These are phyloP conservation scores for Serilophus lunatus DNA, from an alignment of 2,113 vertebrate genomes.

Conservation along the genomic window DNA sequence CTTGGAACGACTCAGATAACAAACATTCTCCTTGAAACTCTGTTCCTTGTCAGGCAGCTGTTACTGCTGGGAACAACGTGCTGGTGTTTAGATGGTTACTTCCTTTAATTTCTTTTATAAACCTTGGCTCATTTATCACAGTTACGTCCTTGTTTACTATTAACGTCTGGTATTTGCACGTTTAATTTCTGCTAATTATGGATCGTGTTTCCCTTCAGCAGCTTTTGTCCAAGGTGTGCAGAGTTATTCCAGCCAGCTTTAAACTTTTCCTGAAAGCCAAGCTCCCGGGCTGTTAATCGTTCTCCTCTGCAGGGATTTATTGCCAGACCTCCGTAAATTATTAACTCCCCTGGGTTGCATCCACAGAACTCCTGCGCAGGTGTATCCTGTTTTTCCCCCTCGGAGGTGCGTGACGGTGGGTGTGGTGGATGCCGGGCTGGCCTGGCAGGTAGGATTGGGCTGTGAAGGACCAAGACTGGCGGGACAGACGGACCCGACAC, in stretches of 20 bases:
- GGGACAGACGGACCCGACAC: too few relatives aligned
- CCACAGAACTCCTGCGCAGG: background rate
- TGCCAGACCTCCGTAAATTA: background rate
- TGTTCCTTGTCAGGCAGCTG: background rate
- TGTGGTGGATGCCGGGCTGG: too few relatives aligned
- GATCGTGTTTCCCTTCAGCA: background rate
- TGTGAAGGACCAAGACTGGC: too few relatives aligned
- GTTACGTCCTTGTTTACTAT: background rate
- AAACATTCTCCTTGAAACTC: background rate
- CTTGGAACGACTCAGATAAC: background rate
- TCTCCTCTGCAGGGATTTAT: background rate
- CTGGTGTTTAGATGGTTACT: background rate
- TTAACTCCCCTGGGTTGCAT: background rate
- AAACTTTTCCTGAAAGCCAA: background rate
- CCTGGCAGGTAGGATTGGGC: too few relatives aligned
- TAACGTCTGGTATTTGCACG: background rate
- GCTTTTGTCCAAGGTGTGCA: accelerated
- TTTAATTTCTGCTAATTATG: background rate
- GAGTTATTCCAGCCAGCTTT: background rate
- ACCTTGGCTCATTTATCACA: background rate
- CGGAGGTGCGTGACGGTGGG: accelerated
- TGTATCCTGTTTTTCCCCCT: accelerated
- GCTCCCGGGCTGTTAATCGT: background rate
- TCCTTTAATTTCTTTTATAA: background rate
- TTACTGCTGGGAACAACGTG: background rate